Base-by-base conservation (phyloP, 2,113 vertebrate genomes). In the Ptyas mucosa region DNA sequence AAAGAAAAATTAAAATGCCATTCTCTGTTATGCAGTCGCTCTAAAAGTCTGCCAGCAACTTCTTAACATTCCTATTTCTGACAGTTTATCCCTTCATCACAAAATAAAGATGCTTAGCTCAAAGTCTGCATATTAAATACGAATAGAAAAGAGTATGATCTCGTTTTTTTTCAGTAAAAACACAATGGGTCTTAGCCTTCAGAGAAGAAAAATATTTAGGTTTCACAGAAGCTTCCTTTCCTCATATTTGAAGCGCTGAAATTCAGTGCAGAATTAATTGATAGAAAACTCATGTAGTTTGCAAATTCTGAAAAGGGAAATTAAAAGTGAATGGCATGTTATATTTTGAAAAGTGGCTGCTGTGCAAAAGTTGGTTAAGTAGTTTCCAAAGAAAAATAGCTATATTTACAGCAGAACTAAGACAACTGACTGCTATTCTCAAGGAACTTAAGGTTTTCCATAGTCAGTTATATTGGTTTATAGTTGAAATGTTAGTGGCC, bases 271-370 rank as follows among this genome's bases (percentile, higher is more conserved):
- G 52, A 91, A 85, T 93, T 95, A 95, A 91, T 95, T 95, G 95
- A 5, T 23, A 92, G 92, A 97, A 96, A 96, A 49, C 29, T 92
- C 91, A 81, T 23, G 52, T 92, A 89, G 92, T 93, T 88, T 94
- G 95, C 96, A 93, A 95, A 96, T 95, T 93, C 92, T 89, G 89
- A 92, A 94, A 94, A 94, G 89, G 90, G 94, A 85, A 94, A 95
- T 95, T 96, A 92, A 96, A 96, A 97, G 94, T 61, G 96, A 97
- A 96, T 92, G 64, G 92, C 93, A 95, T 88, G 95, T 95, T 94
- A 93, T 90, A 92, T 93, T 95, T 94, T 94, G 93, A 94, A 94
- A 95, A 95, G 61, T 8, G 91, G 87, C 85, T 93, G 91, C 87
- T 95, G 52, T 89, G 96, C 95, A 93, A 91, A 89, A 96, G 88